Percentiles rank a stretch among this genome's conserved stretches.
Conservation (phyloP, 2,888 invertebrate genomes). For the Brachynemurus nebulosus region DNA sequence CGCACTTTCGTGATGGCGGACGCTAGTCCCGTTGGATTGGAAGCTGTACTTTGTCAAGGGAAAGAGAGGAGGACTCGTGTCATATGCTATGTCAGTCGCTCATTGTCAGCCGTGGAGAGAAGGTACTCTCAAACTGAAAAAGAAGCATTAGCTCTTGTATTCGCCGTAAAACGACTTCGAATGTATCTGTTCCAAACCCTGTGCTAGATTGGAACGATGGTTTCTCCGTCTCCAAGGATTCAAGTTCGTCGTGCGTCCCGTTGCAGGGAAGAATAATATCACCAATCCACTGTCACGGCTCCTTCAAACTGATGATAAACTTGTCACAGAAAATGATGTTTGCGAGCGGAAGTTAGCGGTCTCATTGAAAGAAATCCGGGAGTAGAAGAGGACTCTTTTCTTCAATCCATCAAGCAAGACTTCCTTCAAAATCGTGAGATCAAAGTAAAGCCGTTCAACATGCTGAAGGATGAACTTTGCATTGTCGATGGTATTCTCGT, state of each 20-base stretch:
- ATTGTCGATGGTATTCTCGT: neutral
- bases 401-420: no score
- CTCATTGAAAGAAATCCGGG: neutral
- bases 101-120: conserved; percentile 3
- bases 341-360: neutral
- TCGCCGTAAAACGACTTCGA: conserved; percentile 25
- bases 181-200: conserved; percentile 25
- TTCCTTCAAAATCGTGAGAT: neutral
- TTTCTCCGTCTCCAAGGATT: conserved; percentile 21
- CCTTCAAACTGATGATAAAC: no score
- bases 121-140: conserved; percentile 21
- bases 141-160: conserved; percentile 24
- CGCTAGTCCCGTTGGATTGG: no score
- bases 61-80: neutral
- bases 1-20: neutral
- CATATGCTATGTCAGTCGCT: neutral
- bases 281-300: no score
- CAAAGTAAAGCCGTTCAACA: neutral
- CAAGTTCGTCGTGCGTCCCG: neutral
- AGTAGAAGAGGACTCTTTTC: neutral
- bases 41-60: neutral
- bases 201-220: conserved; percentile 25
- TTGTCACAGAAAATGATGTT: neutral
- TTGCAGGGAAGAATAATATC: neutral
- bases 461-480: neutral